Conservation (phyloP, 2,888 invertebrate genomes). For the Euphydryas editha region DNA sequence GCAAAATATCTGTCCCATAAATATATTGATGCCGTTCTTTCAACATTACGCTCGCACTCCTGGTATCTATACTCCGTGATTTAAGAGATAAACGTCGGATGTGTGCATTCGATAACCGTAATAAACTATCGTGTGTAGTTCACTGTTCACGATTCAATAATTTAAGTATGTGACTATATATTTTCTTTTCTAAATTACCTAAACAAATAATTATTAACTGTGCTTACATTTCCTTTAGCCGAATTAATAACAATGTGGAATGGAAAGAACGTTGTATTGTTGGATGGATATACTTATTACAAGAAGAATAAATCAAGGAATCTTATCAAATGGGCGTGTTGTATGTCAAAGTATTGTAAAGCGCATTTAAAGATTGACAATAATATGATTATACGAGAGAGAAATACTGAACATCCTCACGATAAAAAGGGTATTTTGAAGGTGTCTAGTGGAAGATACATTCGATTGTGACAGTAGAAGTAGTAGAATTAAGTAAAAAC, state of each 20-base stretch:
- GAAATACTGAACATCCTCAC: constrained; percentile 22
- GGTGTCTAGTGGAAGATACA: constrained; percentile 18
- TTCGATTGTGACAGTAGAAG: constrained; percentile 18
- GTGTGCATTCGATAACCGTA: no score
- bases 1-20: no score
- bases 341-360: constrained; percentile 22
- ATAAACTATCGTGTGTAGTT: no score
- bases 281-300: constrained; percentile 37
- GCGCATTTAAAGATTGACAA: constrained; percentile 32
- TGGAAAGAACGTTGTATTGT: constrained; percentile 30
- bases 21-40: no score
- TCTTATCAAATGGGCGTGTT: constrained; percentile 32
- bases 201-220: no score
- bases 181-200: no score
- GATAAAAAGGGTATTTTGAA: constrained; percentile 16
- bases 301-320: constrained; percentile 30
- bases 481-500: no score
- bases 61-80: no score
- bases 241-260: constrained; percentile 36
- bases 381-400: constrained; percentile 17
- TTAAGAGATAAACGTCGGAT: not conserved
- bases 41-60: no score
- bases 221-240: constrained; percentile 20
- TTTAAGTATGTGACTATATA: constrained; percentile 8
- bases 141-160: no score